Evolutionary conservation across 1,140 invertebrate species (phyloP).

Genomic region (Drosophila nannoptera): DNA sequence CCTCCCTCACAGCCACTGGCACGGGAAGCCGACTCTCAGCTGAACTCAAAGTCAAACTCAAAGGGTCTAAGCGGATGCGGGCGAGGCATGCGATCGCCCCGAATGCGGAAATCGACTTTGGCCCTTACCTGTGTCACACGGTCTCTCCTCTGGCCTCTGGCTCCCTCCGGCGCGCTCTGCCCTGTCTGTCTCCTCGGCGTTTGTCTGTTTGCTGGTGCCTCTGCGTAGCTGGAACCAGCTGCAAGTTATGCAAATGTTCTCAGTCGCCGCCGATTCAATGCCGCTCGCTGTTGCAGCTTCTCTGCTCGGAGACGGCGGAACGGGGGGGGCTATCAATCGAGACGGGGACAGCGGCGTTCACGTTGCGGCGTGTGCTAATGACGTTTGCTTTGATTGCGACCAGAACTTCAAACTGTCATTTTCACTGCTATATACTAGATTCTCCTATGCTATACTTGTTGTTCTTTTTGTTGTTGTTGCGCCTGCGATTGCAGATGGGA

Average conservation of each 20-base stretch:
- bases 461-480: conserved; percentile 8
- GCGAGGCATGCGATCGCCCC: conserved; percentile 1
- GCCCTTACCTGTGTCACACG: conserved; percentile 57
- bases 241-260: conserved; percentile 71
- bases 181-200: no score
- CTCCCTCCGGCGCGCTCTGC: no score
- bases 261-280: conserved; percentile 31
- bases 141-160: no score
- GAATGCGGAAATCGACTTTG: conserved; percentile 73
- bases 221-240: conserved; percentile 47
- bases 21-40: not conserved
- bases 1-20: no score
- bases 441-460: not conserved
- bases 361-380: conserved; percentile 68
- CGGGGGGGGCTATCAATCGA: conserved; percentile 56
- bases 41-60: not conserved
- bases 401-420: conserved; percentile 66
- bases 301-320: conserved; percentile 3
- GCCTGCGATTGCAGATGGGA: not conserved
- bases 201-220: conserved; percentile 14
- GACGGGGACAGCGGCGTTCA: conserved; percentile 19
- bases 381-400: conserved; percentile 72
- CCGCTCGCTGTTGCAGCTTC: conserved; percentile 14
- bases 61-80: conserved; percentile 5
- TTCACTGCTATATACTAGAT: conserved; percentile 25